These are phyloP conservation scores for Lepidocyrtoides sp. DNA, from an alignment of 2,888 invertebrate genomes.

Conservation along the genomic window DNA sequence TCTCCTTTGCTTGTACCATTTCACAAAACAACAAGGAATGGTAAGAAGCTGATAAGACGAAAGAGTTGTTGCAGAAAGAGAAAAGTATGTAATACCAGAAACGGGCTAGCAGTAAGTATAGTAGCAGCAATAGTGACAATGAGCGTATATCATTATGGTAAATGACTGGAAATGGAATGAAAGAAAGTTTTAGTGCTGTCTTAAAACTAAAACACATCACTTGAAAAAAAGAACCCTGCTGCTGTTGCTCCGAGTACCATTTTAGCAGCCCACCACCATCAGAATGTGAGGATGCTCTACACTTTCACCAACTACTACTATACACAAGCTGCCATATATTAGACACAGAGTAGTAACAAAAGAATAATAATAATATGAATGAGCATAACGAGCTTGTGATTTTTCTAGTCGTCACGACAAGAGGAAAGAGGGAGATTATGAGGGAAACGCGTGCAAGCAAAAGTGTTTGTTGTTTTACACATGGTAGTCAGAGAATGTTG, in stretches of 20 bases:
- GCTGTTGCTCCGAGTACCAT: slow-evolving; percentile 5
- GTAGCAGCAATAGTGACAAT: slow-evolving; percentile 55
- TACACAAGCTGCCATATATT: neutral
- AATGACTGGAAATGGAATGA: slow-evolving; percentile 74
- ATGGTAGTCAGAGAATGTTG: slow-evolving; percentile 39
- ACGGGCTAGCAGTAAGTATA: neutral
- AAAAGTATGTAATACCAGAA: neutral
- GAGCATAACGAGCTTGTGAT: slow-evolving; percentile 67
- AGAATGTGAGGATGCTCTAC: neutral
- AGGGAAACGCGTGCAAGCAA: slow-evolving; percentile 18
- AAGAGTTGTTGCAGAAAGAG: slow-evolving; percentile 36
- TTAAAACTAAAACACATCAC: slow-evolving; percentile 72
- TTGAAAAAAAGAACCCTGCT: slow-evolving; percentile 67
- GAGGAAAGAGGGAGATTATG: slow-evolving; percentile 2
- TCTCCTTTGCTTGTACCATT: too few relatives aligned
- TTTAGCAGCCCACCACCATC: neutral
- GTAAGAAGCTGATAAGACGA: slow-evolving; percentile 63
- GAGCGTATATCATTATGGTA: slow-evolving; percentile 77
- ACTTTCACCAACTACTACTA: neutral
- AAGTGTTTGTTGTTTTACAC: slow-evolving; percentile 51
- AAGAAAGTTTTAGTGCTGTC: slow-evolving; percentile 71
- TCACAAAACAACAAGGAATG: slow-evolving; percentile 43
- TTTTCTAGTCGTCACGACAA: slow-evolving; percentile 46
- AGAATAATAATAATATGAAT: slow-evolving; percentile 44
- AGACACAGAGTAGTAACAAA: neutral